These are phyloP conservation scores for Hippocampus mohnikei DNA, from an alignment of 2,113 vertebrate species.

Conservation along the genomic window DNA sequence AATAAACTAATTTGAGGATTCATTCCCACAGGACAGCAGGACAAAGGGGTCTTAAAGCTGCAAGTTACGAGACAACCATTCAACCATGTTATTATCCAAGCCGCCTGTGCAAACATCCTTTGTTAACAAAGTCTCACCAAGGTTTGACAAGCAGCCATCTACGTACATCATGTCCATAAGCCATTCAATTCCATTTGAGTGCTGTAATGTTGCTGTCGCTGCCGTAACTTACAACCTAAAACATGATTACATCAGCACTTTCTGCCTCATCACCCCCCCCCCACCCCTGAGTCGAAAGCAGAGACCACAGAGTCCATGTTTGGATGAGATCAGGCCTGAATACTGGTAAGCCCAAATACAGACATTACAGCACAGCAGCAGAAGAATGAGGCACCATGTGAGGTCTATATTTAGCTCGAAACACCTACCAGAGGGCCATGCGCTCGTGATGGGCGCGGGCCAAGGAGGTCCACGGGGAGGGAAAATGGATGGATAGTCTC, in stretches of 20 bases:
- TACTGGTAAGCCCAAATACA: slow-evolving; percentile 57
- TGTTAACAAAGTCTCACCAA: slow-evolving; percentile 13
- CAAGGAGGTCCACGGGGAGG: slow-evolving; percentile 43
- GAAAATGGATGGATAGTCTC: slow-evolving; percentile 39
- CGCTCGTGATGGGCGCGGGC: slow-evolving; percentile 41
- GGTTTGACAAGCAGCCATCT: slow-evolving; percentile 19
- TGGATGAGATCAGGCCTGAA: slow-evolving; percentile 58
- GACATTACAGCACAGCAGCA: slow-evolving; percentile 44
- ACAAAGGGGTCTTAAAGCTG: not conserved
- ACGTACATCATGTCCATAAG: slow-evolving; percentile 20
- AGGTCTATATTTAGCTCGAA: slow-evolving; percentile 66
- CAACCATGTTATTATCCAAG: not conserved
- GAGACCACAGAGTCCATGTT: slow-evolving; percentile 51
- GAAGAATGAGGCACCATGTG: slow-evolving; percentile 38
- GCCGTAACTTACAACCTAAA: slow-evolving; percentile 42
- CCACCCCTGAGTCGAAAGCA: slow-evolving; percentile 36
- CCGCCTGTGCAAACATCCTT: slow-evolving; percentile 15
- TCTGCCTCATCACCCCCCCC: slow-evolving; percentile 6
- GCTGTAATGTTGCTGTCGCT: slow-evolving; percentile 39
- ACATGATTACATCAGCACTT: slow-evolving; percentile 63
- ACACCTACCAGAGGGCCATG: slow-evolving; percentile 38
- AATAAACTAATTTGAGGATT: not conserved
- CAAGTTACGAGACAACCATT: not conserved
- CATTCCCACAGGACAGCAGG: not conserved
- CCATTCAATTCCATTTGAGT: slow-evolving; percentile 36